Percentiles rank a stretch among this genome's conserved stretches.
These are phyloP conservation scores for Acanthopagrus latus DNA, from an alignment of 2,797 vertebrate species.

Conservation along the genomic window DNA sequence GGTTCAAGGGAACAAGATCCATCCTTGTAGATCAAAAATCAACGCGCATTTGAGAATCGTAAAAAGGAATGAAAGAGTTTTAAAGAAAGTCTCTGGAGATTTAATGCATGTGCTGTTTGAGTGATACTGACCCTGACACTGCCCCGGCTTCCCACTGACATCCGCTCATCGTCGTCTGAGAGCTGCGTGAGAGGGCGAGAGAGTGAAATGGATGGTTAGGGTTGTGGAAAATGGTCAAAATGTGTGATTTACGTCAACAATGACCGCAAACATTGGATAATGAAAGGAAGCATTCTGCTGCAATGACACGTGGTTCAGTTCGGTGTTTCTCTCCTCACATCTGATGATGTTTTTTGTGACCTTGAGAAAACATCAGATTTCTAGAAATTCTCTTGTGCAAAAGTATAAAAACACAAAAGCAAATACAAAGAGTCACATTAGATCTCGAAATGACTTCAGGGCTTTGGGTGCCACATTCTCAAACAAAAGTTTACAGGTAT, in stretches of 20 bases:
- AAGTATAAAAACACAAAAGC: background rate
- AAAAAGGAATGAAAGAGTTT: background rate
- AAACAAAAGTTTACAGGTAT: background rate
- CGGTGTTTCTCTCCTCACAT: background rate
- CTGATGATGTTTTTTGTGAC: background rate
- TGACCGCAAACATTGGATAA: background rate
- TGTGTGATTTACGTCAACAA: background rate
- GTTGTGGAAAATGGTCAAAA: background rate
- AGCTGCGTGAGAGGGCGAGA: conserved; percentile 83
- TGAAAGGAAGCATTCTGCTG: conserved; percentile 11
- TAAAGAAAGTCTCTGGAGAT: background rate
- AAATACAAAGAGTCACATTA: background rate
- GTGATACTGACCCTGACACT: conserved; percentile 92
- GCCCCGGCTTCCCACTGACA: conserved; percentile 93
- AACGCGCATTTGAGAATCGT: background rate
- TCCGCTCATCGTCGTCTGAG: conserved; percentile 94
- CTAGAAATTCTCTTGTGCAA: background rate
- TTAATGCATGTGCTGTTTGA: conserved; percentile 6
- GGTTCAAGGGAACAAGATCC: background rate
- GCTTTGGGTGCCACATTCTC: background rate
- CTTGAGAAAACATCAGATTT: background rate
- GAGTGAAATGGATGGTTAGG: conserved; percentile 52
- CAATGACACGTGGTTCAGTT: background rate
- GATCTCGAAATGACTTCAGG: background rate
- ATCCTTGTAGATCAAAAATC: conserved; percentile 2